Evolutionary conservation across 2,113 vertebrate species (phyloP).

Genomic region (Opisthocomus hoazin): DNA sequence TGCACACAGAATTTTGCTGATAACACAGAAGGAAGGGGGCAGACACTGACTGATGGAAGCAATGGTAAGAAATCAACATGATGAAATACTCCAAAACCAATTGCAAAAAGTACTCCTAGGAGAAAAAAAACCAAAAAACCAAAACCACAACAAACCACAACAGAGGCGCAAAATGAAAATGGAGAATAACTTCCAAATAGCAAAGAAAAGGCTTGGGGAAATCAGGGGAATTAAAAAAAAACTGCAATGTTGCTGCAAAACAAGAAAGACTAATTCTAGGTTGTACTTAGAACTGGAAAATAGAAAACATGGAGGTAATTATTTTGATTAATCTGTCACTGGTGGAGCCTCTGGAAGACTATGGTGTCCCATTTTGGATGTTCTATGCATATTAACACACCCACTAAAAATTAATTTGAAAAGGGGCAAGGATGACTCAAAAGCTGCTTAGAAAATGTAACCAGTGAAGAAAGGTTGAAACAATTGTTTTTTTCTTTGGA

Average conservation of each 20-base stretch:
- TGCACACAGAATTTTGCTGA: not conserved
- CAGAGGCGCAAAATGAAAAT: not conserved
- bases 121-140: not conserved
- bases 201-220: not conserved
- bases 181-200: not conserved
- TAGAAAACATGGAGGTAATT: not conserved
- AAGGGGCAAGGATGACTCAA: not conserved
- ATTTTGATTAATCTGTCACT: not conserved
- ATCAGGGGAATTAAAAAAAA: not conserved
- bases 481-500: not conserved
- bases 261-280: not conserved
- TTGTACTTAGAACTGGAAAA: not conserved
- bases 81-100: not conserved
- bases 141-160: not conserved
- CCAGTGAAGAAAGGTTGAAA: not conserved
- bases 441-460: not conserved
- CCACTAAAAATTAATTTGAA: not conserved
- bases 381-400: not conserved
- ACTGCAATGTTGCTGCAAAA: not conserved
- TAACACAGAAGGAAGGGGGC: not conserved
- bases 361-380: not conserved
- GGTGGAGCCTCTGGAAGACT: not conserved
- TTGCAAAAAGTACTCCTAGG: not conserved
- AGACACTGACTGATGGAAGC: not conserved
- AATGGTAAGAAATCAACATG: not conserved